phyloP scores from a whole-genome alignment of 2,888 invertebrate genomes.

The Cheilosia impressa region DNA sequence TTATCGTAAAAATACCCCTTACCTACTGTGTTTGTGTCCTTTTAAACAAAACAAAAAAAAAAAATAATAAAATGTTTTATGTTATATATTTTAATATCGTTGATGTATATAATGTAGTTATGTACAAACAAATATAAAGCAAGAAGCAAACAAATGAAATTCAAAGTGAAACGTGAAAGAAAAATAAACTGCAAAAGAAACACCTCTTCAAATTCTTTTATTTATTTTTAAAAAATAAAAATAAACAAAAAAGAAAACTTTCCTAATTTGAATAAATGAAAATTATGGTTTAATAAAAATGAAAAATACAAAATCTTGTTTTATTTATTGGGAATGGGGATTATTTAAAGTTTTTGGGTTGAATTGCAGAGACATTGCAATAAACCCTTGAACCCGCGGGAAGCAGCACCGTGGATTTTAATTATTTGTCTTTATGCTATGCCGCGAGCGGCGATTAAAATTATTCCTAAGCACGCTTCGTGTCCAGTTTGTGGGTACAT shows the following conservation, averaged over 20 bases:
- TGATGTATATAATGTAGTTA: conserved; percentile 69
- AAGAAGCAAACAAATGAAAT: conserved; percentile 25
- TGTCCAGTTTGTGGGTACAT: conserved; percentile 34
- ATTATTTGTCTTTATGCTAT: conserved; percentile 44
- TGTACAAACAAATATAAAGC: conserved; percentile 57
- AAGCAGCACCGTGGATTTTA: conserved; percentile 19
- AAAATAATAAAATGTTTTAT: conserved; percentile 24
- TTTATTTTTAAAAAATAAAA: conserved; percentile 52
- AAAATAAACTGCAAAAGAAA: conserved; percentile 44
- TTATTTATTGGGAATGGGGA: conserved; percentile 8
- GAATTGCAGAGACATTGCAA: not conserved
- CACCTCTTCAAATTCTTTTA: conserved; percentile 57
- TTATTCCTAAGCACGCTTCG: conserved; percentile 63
- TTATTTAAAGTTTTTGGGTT: not conserved
- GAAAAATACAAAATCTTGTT: conserved; percentile 30
- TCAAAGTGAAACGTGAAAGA: conserved; percentile 26
- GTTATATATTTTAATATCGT: conserved; percentile 48
- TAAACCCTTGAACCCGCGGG: not conserved
- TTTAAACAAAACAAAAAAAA: not conserved
- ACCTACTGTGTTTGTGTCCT: conserved; percentile 11
- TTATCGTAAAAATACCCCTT: conserved; percentile 26
- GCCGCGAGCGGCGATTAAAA: conserved; percentile 15
- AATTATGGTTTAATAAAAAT: conserved; percentile 66
- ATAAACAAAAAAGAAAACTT: conserved; percentile 26
- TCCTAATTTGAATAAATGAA: conserved; percentile 68